phyloP scores from a whole-genome alignment of 2,113 vertebrate species.

The Fregata magnificens region DNA sequence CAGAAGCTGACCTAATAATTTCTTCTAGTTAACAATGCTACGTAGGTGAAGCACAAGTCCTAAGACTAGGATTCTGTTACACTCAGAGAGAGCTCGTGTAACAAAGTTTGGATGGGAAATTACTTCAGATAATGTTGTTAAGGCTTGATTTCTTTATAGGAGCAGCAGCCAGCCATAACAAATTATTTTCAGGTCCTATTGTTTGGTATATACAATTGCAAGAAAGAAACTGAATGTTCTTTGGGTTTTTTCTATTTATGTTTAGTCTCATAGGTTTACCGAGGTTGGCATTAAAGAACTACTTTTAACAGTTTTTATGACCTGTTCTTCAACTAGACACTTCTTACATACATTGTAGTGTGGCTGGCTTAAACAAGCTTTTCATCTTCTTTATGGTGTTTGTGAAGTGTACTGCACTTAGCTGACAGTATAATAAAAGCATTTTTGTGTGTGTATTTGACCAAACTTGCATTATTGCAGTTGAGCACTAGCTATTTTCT shows the following conservation, averaged over 20 bases:
- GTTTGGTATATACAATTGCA: constrained; percentile 24
- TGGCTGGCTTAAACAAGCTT: neutral
- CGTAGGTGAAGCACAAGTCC: neutral
- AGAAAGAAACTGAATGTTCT: constrained; percentile 45
- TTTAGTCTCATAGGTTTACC: constrained; percentile 3
- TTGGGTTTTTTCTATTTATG: constrained; percentile 33
- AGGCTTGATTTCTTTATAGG: constrained; percentile 57
- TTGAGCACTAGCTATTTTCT: neutral
- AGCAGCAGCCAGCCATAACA: constrained; percentile 55
- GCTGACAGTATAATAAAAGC: neutral
- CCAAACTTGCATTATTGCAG: neutral
- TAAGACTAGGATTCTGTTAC: neutral
- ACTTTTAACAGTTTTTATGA: neutral
- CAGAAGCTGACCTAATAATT: neutral
- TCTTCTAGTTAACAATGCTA: neutral
- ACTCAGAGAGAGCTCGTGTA: neutral
- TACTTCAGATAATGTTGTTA: constrained; percentile 33
- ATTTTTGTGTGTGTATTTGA: neutral
- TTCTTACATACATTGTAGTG: neutral
- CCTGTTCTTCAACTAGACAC: neutral
- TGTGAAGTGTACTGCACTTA: neutral
- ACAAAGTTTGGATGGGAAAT: constrained; percentile 23
- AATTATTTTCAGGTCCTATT: constrained; percentile 56
- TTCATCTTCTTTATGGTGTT: neutral
- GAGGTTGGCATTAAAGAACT: neutral